Percentiles rank a stretch among this genome's conserved stretches.
Conservation (phyloP, 2,113 vertebrate species). For the Equus quagga region DNA sequence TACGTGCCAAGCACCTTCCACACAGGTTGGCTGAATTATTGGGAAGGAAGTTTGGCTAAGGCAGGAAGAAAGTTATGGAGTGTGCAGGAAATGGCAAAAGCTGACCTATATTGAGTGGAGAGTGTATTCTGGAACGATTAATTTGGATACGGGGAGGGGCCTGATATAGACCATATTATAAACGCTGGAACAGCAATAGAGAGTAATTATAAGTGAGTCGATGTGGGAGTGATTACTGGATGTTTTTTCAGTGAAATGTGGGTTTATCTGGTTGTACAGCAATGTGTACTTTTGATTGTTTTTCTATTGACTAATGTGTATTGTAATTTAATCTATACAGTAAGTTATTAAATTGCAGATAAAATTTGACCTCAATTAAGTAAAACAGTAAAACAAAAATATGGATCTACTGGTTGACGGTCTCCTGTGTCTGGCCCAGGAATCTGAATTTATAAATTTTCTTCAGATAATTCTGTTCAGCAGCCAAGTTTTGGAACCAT, state of each 20-base stretch:
- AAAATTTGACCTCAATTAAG: neutral
- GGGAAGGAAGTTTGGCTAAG: neutral
- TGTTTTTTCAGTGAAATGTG: neutral
- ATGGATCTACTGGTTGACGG: neutral
- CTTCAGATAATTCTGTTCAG: conserved; percentile 2
- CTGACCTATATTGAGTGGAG: neutral
- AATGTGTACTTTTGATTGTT: neutral
- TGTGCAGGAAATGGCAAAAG: neutral
- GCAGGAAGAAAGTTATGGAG: neutral
- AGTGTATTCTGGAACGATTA: neutral
- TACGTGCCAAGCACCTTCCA: neutral
- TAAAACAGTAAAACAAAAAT: neutral
- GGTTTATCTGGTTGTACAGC: neutral
- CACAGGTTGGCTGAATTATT: neutral
- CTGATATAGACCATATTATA: neutral
- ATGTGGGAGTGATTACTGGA: neutral
- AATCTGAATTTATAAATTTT: neutral
- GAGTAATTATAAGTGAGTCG: conserved; percentile 20
- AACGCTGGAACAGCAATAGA: conserved; percentile 7
- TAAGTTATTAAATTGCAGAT: neutral
- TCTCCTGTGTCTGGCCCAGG: neutral
- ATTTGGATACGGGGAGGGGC: neutral
- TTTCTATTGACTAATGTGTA: neutral
- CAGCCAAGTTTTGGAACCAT: neutral
- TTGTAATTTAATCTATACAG: neutral